Evolutionary conservation across 2,113 vertebrate species (phyloP), one percentile per base, ranked within the genome.

Genomic region (Atractosteus spatula): DNA sequence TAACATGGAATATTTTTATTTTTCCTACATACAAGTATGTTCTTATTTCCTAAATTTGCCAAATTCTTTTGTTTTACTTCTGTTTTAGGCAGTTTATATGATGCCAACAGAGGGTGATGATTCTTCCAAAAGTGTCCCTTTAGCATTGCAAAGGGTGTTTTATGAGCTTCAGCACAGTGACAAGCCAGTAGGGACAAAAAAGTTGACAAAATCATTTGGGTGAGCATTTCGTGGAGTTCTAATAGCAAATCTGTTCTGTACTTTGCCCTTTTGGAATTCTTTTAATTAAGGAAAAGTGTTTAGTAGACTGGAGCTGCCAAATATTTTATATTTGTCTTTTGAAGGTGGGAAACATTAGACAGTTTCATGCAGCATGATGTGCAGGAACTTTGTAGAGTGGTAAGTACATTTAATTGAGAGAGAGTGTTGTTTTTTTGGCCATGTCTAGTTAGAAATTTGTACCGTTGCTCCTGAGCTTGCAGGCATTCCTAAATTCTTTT

Each of bases 301-400:
- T 29, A 29, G 29, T 29, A 29, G 29, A 29, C 29, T 29, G 29
- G 29, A 29, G 29, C 29, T 29, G 29, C 29, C 29, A 29, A 29
- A 29, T 29, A 29, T 29, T 29, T 29, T 29, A 29, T 29, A 71
- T 66, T 14, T 76, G 74, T 81, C 2, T 70, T 78, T 79, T 55
- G 42, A 86, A 99, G 97, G 84, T 99, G 97, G 97, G 97, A 99
- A 88, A 99, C 97, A 45, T 88, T 99, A 87, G 97, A 99, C 89
- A 99, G 97, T 91, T 99, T 99, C 93, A 99, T 99, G 97, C 97
- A 99, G 83, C 97, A 99, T 4, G 97, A 99, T 70, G 97, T 98
- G 57, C 97, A 99, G 80, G 97, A 99, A 80, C 88, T 99, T 3
- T 99, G 97, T 90, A 93, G 97, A 92, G 97, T 99, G 96, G 97